Evolutionary conservation across 2,113 vertebrate genomes (phyloP).

Genomic region (Oreotrochilus melanogaster): DNA sequence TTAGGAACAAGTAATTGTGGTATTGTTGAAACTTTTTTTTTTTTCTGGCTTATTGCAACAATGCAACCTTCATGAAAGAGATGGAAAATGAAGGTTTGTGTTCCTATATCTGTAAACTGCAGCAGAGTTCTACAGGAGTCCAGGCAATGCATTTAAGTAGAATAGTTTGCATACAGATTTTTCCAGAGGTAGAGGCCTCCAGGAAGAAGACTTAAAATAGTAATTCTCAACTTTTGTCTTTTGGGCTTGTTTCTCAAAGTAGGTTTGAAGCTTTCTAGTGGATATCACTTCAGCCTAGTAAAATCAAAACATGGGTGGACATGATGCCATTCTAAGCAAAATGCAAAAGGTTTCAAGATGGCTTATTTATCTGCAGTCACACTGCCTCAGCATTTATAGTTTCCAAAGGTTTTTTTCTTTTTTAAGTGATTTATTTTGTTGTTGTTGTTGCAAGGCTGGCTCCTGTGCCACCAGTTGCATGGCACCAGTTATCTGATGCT

Average conservation of each 20-base stretch:
- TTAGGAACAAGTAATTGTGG: not conserved
- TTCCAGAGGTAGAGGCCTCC: not conserved
- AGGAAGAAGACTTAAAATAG: not conserved
- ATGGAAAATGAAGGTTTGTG: not conserved
- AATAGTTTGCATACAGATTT: not conserved
- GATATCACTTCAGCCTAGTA: not conserved
- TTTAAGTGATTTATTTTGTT: not conserved
- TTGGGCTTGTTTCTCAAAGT: not conserved
- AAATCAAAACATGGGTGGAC: not conserved
- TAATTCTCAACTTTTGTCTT: not conserved
- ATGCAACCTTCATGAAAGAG: not conserved
- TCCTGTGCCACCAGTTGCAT: not conserved
- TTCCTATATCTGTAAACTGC: not conserved
- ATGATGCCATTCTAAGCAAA: not conserved
- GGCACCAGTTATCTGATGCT: not conserved
- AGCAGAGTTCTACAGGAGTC: not conserved
- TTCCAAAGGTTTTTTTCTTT: not conserved
- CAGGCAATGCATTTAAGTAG: not conserved
- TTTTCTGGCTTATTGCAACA: not conserved
- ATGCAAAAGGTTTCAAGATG: not conserved
- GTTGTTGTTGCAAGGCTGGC: not conserved
- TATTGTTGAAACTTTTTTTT: not conserved
- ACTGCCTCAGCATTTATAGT: not conserved
- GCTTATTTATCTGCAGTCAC: not conserved
- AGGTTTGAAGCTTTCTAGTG: not conserved